Percentiles rank a stretch among this genome's conserved stretches.
phyloP scores from a whole-genome alignment of 1,140 invertebrate species.

The Chrysopa pallens region DNA sequence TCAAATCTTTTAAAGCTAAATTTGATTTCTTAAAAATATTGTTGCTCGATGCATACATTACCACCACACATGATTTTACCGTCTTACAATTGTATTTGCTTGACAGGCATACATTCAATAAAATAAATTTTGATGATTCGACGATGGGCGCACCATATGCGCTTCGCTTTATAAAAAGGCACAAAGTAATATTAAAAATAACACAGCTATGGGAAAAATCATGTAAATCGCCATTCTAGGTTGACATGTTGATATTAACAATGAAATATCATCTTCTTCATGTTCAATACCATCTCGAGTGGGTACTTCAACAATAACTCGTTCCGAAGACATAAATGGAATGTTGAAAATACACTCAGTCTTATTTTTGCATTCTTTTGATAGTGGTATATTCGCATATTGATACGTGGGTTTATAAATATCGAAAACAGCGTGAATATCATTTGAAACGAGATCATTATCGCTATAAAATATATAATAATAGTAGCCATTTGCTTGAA shows the following conservation, averaged over 20 bases:
- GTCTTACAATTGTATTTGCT: no score
- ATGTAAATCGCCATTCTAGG: slow-evolving; percentile 58
- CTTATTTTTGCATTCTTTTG: slow-evolving; percentile 48
- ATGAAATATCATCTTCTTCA: slow-evolving; percentile 46
- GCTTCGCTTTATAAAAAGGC: slow-evolving; percentile 40
- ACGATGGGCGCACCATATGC: no score
- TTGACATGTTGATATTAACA: slow-evolving; percentile 52
- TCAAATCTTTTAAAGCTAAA: no score
- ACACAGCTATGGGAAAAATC: slow-evolving; percentile 53
- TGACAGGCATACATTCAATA: no score
- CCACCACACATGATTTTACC: no score
- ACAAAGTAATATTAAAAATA: slow-evolving; percentile 55
- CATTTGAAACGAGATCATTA: slow-evolving; percentile 57
- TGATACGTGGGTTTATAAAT: slow-evolving; percentile 67
- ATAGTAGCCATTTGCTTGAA: slow-evolving; percentile 57
- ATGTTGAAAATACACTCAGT: slow-evolving; percentile 56
- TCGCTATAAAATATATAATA: slow-evolving; percentile 78
- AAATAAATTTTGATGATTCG: no score
- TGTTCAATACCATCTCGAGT: slow-evolving; percentile 58
- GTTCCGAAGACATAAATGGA: slow-evolving; percentile 46
- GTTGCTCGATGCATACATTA: no score
- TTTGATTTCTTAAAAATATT: no score
- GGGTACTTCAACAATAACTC: slow-evolving; percentile 63
- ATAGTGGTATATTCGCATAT: slow-evolving; percentile 49
- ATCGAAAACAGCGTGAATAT: slow-evolving; percentile 65